Evolutionary conservation across 2,888 invertebrate genomes (phyloP), one percentile per base, ranked within the genome.

Genomic region (Dromius quadrimaculatus): DNA sequence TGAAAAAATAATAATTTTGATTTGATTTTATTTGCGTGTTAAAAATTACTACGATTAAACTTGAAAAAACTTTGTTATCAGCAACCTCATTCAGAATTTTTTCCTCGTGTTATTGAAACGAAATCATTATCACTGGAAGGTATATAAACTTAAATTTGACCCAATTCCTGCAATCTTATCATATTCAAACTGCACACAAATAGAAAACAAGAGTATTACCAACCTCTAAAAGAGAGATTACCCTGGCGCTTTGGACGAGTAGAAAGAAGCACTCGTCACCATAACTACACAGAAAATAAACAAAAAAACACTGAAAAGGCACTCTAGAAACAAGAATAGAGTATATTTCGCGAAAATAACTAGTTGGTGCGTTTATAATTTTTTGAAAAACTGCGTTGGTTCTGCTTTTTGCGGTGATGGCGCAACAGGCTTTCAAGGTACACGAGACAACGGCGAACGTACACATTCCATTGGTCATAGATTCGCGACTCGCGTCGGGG

Each of bases 351-450:
- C 22, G 23, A 17, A 8, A 13, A 15, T 8, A 47, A 47, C 6
- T 11, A 45, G 45, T 17, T 59, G 34, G 6, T 34, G 17, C 11
- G n/a, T 19, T 17, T 32, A 8, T 59, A 34, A 59, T 34, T 59
- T 34, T 32, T 59, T 32, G 13, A 59, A 59, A 59, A 50, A 36
- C 59, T 59, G 59, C 32, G 36, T 36, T 36, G n/a, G 36, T 36
- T 41, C 15, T 6, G 41, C 41, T 15, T 15, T 20, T 22, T 1
- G 19, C 15, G 17, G 17, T 20, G 65, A 65, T 65, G 65, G 65
- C 65, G 65, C 65, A 65, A 65, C 34, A 50, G 38, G 47, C 47
- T 50, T 65, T 50, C 65, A 65, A 65, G 65, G 65, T 65, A 65
- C 65, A 28, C 65, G 28, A 34, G 38, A n/a, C n/a, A n/a, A n/a